Conservation (phyloP, 2,797 vertebrate genomes). For the Cossypha caffra region DNA sequence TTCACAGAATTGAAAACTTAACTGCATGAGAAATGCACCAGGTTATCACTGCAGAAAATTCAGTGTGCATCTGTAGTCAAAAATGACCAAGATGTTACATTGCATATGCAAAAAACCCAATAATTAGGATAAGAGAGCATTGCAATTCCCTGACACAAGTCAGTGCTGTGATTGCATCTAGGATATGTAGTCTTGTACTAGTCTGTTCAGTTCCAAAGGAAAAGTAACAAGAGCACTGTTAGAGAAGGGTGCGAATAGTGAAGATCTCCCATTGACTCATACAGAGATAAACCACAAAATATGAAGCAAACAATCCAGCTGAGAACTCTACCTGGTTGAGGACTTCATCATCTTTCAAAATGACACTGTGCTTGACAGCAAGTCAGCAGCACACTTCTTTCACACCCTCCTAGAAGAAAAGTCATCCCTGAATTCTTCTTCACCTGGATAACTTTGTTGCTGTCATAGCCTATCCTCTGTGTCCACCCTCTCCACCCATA, state of each 20-base stretch:
- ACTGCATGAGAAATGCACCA: background rate
- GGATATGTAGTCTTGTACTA: background rate
- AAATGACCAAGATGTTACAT: background rate
- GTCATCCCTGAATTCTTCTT: background rate
- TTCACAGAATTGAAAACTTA: background rate
- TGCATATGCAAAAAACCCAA: background rate
- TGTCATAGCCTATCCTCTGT: background rate
- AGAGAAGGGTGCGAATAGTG: background rate
- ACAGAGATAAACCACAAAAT: background rate
- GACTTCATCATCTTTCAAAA: background rate
- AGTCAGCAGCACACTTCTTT: background rate
- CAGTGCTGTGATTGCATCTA: background rate
- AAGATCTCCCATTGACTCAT: background rate
- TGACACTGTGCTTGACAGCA: background rate
- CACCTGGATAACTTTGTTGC: background rate
- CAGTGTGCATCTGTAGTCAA: background rate
- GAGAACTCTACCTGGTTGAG: background rate
- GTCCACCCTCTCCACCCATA: background rate
- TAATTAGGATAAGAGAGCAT: background rate
- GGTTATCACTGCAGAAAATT: background rate
- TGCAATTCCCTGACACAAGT: background rate
- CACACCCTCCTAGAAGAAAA: fast-evolving
- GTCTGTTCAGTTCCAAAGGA: background rate
- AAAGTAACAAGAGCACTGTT: background rate
- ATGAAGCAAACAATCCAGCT: background rate